Base-by-base conservation (phyloP, 2,797 vertebrate species). In the Lithobates sylvaticus region DNA sequence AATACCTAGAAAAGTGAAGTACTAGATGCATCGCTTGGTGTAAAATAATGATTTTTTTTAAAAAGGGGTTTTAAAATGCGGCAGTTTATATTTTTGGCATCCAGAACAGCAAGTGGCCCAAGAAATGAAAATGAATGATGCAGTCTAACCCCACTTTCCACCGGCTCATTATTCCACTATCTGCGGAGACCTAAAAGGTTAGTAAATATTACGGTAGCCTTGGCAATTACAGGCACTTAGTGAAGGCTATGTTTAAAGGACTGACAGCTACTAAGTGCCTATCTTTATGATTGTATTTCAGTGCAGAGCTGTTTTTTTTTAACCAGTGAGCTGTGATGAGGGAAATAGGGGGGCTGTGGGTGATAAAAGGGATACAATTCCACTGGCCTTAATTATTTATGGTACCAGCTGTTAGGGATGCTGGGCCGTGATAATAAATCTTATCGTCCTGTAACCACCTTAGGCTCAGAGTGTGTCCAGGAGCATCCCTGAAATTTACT, bases 311-410 rank as follows among this genome's bases (percentile, higher is more conserved):
- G 50, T 54, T 54, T 81, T 76, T 76, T 29, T 81, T 86, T 65
- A 70, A 44, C 65, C 73, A 71, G 70, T 27, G 64, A 75, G 72
- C 70, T 76, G 47, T n/a, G 16, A 72, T 73, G 36, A 39, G 8
- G 39, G 8, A 39, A 10, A 39, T 39, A 39, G 47, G 68, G 70
- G 73, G 78, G 73, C 70, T 67, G 58, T 34, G 36, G 70, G 65
- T 69, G 85, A 86, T 86, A 86, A 86, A 83, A 86, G 79, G 80
- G 85, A 86, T 82, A 82, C 73, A 72, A 82, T 86, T 82, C 85
- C 50, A 76, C 65, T 68, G 67, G 85, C 67, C 47, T 86, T 82
- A 82, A 82, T 86, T 86, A 86, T 86, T 86, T 78, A 86, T 86
- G 68, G 79, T 72, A 67, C 79, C 85, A 83, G 85, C 85, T 86